phyloP scores from a whole-genome alignment of 2,797 vertebrate genomes.

The Crypturellus tataupa region DNA sequence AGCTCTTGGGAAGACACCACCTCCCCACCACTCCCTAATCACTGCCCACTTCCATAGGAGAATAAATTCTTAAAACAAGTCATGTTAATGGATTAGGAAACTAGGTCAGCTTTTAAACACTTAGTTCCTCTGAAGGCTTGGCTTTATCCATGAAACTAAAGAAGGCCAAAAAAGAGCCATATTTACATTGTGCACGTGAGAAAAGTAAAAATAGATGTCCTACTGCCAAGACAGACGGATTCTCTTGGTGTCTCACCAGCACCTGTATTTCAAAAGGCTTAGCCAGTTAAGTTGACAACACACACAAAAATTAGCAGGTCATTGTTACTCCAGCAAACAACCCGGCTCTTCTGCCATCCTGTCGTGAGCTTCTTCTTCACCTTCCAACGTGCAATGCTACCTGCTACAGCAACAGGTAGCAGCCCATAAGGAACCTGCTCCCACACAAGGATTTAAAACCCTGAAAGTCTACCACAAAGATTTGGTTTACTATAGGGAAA shows the following conservation, averaged over 20 bases:
- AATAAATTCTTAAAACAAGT: neutral
- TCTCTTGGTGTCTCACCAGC: fast-evolving
- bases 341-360: neutral
- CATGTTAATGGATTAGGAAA: neutral
- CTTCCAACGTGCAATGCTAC: neutral
- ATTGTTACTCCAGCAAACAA: neutral
- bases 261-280: neutral
- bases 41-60: neutral
- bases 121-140: neutral
- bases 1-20: neutral
- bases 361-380: neutral
- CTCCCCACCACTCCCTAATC: neutral
- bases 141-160: neutral
- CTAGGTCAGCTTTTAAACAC: neutral
- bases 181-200: neutral
- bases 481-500: neutral
- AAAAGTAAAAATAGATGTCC: neutral
- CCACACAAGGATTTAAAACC: neutral
- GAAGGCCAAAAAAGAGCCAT: neutral
- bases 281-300: neutral
- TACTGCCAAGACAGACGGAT: neutral
- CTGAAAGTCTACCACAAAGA: neutral
- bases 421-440: neutral
- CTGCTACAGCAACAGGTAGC: neutral
- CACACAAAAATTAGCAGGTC: neutral